Percentiles rank a stretch among this genome's conserved stretches.
Evolutionary conservation across 2,113 vertebrate species (phyloP).

Genomic region (Misgurnus anguillicaudatus): DNA sequence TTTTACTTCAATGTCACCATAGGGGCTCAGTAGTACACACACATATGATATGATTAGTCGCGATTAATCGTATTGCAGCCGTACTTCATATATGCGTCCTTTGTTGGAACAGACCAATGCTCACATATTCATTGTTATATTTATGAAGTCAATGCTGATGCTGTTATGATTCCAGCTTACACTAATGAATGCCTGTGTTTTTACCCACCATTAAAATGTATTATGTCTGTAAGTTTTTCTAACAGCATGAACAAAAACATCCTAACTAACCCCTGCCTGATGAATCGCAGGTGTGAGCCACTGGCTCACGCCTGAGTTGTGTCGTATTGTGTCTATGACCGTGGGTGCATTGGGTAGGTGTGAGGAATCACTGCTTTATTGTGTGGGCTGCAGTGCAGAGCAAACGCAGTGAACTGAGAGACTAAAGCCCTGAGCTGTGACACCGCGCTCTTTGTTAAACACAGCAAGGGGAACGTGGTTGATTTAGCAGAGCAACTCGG

Average conservation of each 20-base stretch:
- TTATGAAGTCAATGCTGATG: slow-evolving; percentile 41
- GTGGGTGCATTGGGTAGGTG: neutral
- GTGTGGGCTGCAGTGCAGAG: slow-evolving; percentile 14
- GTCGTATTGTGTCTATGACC: slow-evolving; percentile 19
- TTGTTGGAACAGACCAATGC: slow-evolving; percentile 3
- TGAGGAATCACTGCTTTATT: slow-evolving; percentile 17
- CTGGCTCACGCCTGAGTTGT: neutral
- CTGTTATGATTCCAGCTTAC: neutral
- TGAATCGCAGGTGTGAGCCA: slow-evolving; percentile 4
- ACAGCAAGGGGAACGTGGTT: slow-evolving; percentile 30
- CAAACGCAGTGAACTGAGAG: slow-evolving; percentile 12
- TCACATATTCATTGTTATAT: slow-evolving; percentile 36
- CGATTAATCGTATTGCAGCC: too few relatives aligned
- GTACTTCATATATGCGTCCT: slow-evolving; percentile 11
- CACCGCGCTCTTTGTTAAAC: slow-evolving; percentile 28
- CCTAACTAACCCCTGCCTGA: slow-evolving; percentile 10
- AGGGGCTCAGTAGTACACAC: too few relatives aligned
- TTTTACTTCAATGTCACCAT: too few relatives aligned
- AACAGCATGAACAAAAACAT: slow-evolving; percentile 14
- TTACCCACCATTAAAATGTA: slow-evolving; percentile 32
- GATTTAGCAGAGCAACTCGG: slow-evolving; percentile 31
- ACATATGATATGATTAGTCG: too few relatives aligned
- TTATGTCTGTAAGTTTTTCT: slow-evolving; percentile 32
- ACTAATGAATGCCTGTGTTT: slow-evolving; percentile 20
- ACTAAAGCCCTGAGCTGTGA: slow-evolving; percentile 10